Conservation (phyloP, 2,797 vertebrate species). For the Pantherophis alleghaniensis region DNA sequence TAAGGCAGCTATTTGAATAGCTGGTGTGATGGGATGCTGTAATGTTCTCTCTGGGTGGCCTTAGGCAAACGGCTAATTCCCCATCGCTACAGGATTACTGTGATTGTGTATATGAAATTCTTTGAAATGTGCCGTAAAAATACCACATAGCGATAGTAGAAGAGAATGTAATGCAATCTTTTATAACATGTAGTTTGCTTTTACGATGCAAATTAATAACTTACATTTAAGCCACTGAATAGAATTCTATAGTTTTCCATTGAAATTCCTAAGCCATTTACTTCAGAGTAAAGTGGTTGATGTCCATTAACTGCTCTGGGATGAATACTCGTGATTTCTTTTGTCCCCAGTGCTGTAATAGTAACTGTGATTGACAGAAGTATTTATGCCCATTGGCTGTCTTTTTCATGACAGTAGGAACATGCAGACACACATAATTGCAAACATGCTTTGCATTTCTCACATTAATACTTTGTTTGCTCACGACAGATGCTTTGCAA, state of each 20-base stretch:
- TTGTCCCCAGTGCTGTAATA: not conserved
- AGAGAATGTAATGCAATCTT: not conserved
- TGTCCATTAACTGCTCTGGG: not conserved
- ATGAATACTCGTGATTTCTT: not conserved
- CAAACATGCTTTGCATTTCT: not conserved
- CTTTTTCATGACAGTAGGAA: not conserved
- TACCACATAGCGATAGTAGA: not conserved
- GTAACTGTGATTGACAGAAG: not conserved
- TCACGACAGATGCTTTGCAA: conserved; percentile 1
- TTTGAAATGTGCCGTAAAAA: not conserved
- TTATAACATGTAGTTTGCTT: not conserved
- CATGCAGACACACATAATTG: not conserved
- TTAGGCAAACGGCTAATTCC: not conserved
- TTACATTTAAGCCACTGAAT: not conserved
- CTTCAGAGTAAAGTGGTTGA: not conserved
- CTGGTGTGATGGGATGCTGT: not conserved
- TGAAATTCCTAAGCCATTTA: not conserved
- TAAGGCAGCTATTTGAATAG: not conserved
- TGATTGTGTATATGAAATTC: not conserved
- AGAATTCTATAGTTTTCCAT: not conserved
- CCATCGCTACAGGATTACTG: not conserved
- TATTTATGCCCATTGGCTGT: not conserved
- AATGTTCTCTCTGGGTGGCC: not conserved
- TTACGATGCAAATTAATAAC: conserved; percentile 3
- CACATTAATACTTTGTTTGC: not conserved